Percentiles rank a stretch among this genome's conserved stretches.
These are phyloP conservation scores for Nipponia nippon DNA, from an alignment of 2,113 vertebrate genomes.

Conservation along the genomic window DNA sequence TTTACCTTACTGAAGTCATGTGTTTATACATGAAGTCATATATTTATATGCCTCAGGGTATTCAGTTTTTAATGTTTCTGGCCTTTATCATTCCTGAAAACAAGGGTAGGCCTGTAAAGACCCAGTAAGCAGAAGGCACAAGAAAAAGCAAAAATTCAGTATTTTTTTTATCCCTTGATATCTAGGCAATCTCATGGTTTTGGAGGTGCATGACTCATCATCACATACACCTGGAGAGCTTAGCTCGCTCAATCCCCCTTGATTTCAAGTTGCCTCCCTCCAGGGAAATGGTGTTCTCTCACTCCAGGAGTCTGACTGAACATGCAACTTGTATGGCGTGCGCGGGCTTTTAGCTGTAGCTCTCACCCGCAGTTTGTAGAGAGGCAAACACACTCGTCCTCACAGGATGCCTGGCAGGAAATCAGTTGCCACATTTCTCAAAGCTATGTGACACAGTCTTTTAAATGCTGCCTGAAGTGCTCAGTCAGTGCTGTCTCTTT, in stretches of 20 bases:
- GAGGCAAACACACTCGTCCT: not conserved
- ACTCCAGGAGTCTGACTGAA: not conserved
- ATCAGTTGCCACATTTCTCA: not conserved
- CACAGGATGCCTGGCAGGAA: not conserved
- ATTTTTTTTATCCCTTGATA: not conserved
- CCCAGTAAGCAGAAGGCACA: not conserved
- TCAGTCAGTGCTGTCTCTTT: not conserved
- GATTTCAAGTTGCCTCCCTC: not conserved
- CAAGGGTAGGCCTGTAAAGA: not conserved
- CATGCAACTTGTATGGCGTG: fast-evolving
- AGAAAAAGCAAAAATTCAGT: not conserved
- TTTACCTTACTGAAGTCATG: not conserved
- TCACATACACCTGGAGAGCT: not conserved
- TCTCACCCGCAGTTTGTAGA: not conserved
- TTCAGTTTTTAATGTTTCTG: not conserved
- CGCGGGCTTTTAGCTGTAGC: not conserved
- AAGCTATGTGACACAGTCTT: not conserved
- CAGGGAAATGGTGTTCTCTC: not conserved
- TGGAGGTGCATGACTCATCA: not conserved
- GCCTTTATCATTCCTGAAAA: not conserved
- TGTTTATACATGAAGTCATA: not conserved
- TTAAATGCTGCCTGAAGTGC: not conserved
- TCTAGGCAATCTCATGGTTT: not conserved
- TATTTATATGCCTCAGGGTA: not conserved
- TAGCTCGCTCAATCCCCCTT: not conserved